Evolutionary conservation across 2,113 vertebrate species (phyloP).

Genomic region (Epinephelus cyanopodus): DNA sequence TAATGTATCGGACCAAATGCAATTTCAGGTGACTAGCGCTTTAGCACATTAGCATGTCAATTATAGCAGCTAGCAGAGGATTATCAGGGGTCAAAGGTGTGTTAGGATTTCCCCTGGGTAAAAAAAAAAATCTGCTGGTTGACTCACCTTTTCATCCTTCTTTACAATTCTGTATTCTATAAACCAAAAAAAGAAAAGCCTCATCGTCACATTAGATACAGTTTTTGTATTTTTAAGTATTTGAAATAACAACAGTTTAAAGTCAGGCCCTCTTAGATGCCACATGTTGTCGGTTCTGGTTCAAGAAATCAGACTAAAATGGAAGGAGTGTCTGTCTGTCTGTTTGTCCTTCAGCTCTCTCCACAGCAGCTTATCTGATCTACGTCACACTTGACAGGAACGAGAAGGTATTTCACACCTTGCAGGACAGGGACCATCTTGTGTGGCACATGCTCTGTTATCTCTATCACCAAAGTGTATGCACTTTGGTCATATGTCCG

Average conservation of each 20-base stretch:
- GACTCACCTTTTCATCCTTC: not conserved
- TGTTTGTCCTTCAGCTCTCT: too few species aligned
- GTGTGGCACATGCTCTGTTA: too few species aligned
- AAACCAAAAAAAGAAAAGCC: not conserved
- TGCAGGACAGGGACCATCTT: too few species aligned
- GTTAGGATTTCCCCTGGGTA: not conserved
- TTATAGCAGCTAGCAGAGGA: not conserved
- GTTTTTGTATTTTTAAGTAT: not conserved
- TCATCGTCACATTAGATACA: not conserved
- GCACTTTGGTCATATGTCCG: too few species aligned
- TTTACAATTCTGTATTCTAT: not conserved
- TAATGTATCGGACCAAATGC: not conserved
- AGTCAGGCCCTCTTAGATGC: conserved; percentile 2
- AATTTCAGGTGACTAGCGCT: not conserved
- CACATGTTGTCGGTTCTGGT: conserved; percentile 7
- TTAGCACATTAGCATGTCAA: not conserved
- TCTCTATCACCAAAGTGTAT: too few species aligned
- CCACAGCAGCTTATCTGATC: too few species aligned
- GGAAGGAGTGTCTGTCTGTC: too few species aligned
- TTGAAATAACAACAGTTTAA: not conserved
- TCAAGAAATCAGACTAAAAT: not conserved
- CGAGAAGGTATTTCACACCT: too few species aligned
- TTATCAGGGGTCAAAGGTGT: not conserved
- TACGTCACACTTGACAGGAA: too few species aligned
- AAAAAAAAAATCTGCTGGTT: not conserved